phyloP scores from a whole-genome alignment of 2,113 vertebrate genomes.

The Andinoacara biseriatus region DNA sequence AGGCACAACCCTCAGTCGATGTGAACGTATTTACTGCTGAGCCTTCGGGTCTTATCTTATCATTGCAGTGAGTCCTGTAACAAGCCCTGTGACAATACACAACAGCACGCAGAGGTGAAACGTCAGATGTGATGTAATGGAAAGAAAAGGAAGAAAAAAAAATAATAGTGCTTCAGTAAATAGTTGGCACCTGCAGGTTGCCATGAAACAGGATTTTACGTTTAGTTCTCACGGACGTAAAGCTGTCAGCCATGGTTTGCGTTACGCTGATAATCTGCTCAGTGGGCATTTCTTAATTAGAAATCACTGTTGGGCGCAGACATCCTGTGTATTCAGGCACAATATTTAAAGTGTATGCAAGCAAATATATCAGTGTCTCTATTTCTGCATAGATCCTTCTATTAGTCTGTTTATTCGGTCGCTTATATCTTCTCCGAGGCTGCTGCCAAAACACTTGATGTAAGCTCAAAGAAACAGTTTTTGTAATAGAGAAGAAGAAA shows the following conservation, averaged over 20 bases:
- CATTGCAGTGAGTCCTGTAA: constrained; percentile 38
- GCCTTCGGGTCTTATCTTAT: constrained; percentile 35
- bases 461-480: not conserved
- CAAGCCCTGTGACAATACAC: constrained; percentile 22
- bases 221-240: constrained; percentile 62
- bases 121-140: not conserved
- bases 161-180: not conserved
- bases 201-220: constrained; percentile 23
- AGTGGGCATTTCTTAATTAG: constrained; percentile 59
- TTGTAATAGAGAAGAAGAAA: not conserved
- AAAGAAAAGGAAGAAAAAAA: not conserved
- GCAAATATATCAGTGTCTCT: not conserved
- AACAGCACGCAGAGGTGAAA: not conserved
- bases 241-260: constrained; percentile 47
- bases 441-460: constrained; percentile 11
- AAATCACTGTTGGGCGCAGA: constrained; percentile 42
- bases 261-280: constrained; percentile 40
- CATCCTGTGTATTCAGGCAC: constrained; percentile 47
- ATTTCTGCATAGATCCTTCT: not conserved
- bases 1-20: constrained; percentile 23
- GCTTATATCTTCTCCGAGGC: not conserved
- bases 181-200: not conserved
- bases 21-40: constrained; percentile 44
- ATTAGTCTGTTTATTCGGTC: constrained; percentile 4
- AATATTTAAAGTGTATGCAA: constrained; percentile 8